Evolutionary conservation across 2,113 vertebrate genomes (phyloP).

Genomic region (Myiozetetes cayanensis): DNA sequence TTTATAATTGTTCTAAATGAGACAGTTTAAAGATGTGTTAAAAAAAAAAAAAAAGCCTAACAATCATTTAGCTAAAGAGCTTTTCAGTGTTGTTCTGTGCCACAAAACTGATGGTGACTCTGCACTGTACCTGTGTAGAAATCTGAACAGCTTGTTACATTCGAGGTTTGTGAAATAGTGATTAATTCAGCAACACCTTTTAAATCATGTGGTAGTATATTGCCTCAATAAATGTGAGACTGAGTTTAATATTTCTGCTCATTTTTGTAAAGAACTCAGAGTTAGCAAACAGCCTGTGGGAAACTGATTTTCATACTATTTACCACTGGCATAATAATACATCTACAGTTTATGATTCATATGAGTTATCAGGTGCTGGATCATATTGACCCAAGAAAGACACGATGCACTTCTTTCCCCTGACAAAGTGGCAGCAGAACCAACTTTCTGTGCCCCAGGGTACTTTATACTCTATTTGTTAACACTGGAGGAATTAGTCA

Average conservation of each 20-base stretch:
- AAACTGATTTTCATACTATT: neutral
- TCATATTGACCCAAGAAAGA: neutral
- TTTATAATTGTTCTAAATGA: slow-evolving; percentile 17
- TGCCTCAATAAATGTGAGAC: neutral
- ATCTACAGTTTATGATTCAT: neutral
- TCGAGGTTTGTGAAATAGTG: neutral
- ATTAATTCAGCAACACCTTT: neutral
- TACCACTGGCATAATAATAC: neutral
- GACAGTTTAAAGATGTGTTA: neutral
- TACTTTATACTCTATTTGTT: slow-evolving; percentile 27
- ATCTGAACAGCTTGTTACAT: neutral
- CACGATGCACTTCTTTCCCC: neutral
- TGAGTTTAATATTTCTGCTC: neutral
- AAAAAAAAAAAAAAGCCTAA: neutral
- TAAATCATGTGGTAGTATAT: neutral
- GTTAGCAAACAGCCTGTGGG: neutral
- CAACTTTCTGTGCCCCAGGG: slow-evolving; percentile 14
- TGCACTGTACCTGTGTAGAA: neutral
- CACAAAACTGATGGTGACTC: neutral
- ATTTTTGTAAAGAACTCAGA: neutral
- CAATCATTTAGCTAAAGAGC: neutral
- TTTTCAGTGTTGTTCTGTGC: neutral
- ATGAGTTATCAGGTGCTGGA: neutral
- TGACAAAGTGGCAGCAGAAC: neutral
- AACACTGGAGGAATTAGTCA: slow-evolving; percentile 45